Base-by-base conservation (phyloP, 2,888 invertebrate species). In the Alviniconcha strummeri region DNA sequence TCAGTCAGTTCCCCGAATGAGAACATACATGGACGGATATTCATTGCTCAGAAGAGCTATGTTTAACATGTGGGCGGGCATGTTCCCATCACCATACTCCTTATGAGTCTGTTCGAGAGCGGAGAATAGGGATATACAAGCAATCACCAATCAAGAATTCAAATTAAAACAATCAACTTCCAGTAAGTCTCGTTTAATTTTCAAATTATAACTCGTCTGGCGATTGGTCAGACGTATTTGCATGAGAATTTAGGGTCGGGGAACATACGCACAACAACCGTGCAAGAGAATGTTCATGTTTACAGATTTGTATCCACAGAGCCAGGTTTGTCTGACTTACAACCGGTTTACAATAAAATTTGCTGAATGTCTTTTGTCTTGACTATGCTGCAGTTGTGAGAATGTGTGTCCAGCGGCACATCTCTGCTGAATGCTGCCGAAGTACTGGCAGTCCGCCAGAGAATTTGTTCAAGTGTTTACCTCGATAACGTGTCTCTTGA, bases 401-500 rank as follows among this genome's bases (percentile, higher is more conserved):
- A 64, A 64, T 64, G 17, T n/a, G 64, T 64, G 64, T 64, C 64
- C 11, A 64, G 11, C 11, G 64, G 64, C 11, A 64, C 64, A 64
- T 64, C 64, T 64, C 64, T 64, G 17, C 13, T 15, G 13, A 64
- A 64, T 64, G 64, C 64, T 15, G 64, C 64, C 11, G 64, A 64
- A 15, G 64, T 64, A 17, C 64, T 64, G 64, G 64, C 64, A 15
- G 64, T 17, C 17, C 64, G 11, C 85, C 80, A 15, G 81, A 80
- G 82, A 84, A 86, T 71, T 78, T 64, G 8, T 54, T 69, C 13
- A 75, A 81, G 57, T 87, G 83, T 36, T 86, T 84, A 9, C 84
- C 86, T 81, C 2, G 86, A 83, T 56, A 86, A 80, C 13, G 87
- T 88, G 64, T 85, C 86, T 36, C 36, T 81, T 84, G 83, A 13